phyloP scores from a whole-genome alignment of 2,113 vertebrate species.

The Cynocephalus volans region DNA sequence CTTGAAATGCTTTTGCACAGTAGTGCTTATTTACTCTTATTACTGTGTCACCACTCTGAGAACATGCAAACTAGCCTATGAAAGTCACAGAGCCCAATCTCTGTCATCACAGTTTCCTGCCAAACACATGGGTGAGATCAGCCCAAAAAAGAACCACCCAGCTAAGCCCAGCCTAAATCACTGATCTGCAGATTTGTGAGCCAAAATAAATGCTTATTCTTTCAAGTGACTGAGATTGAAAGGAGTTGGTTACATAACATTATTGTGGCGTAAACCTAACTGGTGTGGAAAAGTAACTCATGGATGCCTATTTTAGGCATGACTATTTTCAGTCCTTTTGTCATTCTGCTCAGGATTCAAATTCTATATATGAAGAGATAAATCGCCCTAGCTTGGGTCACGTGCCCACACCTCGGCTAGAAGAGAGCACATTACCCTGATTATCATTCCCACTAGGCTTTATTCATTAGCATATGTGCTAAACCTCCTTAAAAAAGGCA shows the following conservation, averaged over 20 bases:
- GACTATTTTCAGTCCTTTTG: background rate
- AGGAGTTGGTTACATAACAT: background rate
- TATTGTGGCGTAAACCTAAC: background rate
- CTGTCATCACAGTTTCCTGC: background rate
- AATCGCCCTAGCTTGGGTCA: background rate
- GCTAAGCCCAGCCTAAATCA: background rate
- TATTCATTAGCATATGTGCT: background rate
- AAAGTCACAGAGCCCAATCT: background rate
- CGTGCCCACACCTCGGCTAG: background rate
- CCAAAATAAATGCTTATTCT: background rate
- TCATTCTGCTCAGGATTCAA: background rate
- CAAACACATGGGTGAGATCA: background rate
- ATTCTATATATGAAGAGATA: slow-evolving; percentile 7
- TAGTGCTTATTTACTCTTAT: background rate
- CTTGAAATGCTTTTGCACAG: background rate
- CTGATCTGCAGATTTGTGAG: background rate
- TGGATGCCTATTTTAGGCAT: slow-evolving; percentile 24
- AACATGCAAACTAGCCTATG: background rate
- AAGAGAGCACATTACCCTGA: background rate
- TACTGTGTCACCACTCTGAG: background rate
- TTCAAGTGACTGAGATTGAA: background rate
- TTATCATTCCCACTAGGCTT: background rate
- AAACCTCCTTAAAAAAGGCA: background rate
- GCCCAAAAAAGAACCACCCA: background rate
- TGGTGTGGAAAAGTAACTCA: background rate